Percentiles rank a stretch among this genome's conserved stretches.
Conservation (phyloP, 2,888 invertebrate genomes). For the Ethmia dodecea region DNA sequence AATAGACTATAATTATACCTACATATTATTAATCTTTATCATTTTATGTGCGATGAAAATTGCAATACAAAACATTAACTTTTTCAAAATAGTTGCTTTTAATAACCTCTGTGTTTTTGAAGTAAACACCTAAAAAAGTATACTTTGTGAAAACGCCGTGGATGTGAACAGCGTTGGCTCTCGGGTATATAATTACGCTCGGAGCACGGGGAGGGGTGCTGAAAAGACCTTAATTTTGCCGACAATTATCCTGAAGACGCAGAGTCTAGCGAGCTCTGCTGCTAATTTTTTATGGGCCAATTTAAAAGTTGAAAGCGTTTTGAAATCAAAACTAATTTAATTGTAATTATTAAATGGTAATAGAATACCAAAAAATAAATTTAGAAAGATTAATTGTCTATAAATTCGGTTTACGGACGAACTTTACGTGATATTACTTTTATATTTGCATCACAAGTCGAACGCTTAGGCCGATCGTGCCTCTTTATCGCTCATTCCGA, state of each 20-base stretch:
- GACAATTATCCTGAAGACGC: constrained; percentile 7
- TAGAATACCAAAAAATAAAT: too few species aligned
- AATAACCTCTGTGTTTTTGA: not conserved
- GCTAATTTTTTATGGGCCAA: not conserved
- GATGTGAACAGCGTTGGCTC: not conserved
- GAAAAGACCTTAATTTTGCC: constrained; percentile 33
- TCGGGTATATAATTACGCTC: constrained; percentile 21
- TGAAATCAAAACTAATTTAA: not conserved
- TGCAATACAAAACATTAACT: not conserved
- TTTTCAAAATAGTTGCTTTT: not conserved
- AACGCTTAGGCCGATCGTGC: too few species aligned
- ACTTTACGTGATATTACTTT: too few species aligned
- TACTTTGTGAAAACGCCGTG: not conserved
- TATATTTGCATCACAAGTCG: too few species aligned
- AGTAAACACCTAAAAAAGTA: not conserved
- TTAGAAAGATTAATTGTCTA: too few species aligned
- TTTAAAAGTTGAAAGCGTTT: not conserved
- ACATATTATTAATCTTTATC: too few species aligned
- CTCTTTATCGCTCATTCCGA: too few species aligned
- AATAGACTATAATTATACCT: too few species aligned
- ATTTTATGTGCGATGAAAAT: not conserved
- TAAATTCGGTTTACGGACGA: too few species aligned
- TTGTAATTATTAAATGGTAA: too few species aligned
- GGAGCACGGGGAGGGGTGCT: constrained; percentile 19
- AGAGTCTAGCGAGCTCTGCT: not conserved